Percentiles rank a stretch among this genome's conserved stretches.
phyloP scores from a whole-genome alignment of 2,113 vertebrate genomes.

The Salvator merianae region DNA sequence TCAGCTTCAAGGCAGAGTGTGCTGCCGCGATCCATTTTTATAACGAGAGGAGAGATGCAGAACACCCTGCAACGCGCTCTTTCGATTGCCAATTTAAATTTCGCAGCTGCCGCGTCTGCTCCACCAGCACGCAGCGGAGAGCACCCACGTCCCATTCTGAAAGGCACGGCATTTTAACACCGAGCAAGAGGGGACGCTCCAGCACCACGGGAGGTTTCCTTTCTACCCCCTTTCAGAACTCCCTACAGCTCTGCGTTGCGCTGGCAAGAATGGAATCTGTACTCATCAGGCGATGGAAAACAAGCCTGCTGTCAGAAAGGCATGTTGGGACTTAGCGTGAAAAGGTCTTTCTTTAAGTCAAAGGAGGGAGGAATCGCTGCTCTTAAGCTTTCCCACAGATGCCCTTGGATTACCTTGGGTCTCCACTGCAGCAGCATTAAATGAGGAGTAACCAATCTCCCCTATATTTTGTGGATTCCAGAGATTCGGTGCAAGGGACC shows the following conservation, averaged over 20 bases:
- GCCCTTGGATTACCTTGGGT: slow-evolving; percentile 47
- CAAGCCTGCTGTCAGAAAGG: neutral
- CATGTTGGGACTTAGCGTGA: slow-evolving; percentile 1
- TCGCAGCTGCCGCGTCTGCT: neutral
- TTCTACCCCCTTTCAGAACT: neutral
- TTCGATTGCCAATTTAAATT: too few relatives aligned
- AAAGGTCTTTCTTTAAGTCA: slow-evolving; percentile 43
- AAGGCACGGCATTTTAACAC: neutral
- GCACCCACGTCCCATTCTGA: neutral
- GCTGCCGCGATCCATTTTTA: neutral
- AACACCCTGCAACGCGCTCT: neutral
- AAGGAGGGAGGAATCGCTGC: slow-evolving; percentile 39
- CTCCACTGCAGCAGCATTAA: slow-evolving; percentile 38
- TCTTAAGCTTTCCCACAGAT: slow-evolving; percentile 44
- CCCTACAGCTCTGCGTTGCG: rapidly evolving
- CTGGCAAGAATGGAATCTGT: neutral
- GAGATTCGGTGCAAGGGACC: neutral
- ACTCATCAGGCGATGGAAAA: neutral
- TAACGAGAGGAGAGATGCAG: neutral
- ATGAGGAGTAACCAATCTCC: too few relatives aligned
- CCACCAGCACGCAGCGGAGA: too few relatives aligned
- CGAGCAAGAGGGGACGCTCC: neutral
- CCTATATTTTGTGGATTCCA: neutral
- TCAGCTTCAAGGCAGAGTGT: neutral
- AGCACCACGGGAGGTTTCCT: neutral